phyloP scores from a whole-genome alignment of 1,140 invertebrate genomes.

The Laupala kohalensis region DNA sequence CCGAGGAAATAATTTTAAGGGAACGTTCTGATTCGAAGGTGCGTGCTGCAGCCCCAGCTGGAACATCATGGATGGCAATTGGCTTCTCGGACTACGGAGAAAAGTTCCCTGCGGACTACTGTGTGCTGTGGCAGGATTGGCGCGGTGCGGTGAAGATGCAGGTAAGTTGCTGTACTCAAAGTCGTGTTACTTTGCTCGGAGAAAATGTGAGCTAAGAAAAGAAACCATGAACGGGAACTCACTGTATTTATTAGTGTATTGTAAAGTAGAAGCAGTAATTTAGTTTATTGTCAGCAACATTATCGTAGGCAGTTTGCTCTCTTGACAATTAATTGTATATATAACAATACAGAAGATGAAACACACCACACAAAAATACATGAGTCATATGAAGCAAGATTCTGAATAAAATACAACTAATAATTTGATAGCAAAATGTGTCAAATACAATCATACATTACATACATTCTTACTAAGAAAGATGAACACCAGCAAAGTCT shows the following conservation, averaged over 20 bases:
- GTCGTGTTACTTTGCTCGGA: conserved; percentile 16
- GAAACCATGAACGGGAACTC: too few relatives aligned
- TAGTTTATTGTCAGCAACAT: not conserved
- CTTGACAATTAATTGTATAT: not conserved
- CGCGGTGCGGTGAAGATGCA: conserved; percentile 47
- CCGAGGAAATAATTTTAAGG: too few relatives aligned
- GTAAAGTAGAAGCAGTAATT: not conserved
- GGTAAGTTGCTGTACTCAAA: conserved; percentile 41
- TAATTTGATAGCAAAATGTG: not conserved
- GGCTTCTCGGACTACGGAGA: conserved; percentile 88
- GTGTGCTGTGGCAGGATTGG: conserved; percentile 64
- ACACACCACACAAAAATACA: too few relatives aligned
- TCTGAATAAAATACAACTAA: too few relatives aligned
- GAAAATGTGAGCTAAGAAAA: not conserved
- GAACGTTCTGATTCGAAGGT: too few relatives aligned
- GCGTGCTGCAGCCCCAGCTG: conserved; percentile 29
- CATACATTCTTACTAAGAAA: too few relatives aligned
- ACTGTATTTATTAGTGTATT: too few relatives aligned
- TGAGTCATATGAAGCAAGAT: too few relatives aligned
- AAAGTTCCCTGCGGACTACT: conserved; percentile 64
- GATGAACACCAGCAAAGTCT: too few relatives aligned
- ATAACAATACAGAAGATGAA: too few relatives aligned
- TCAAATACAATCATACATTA: too few relatives aligned
- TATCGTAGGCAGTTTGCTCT: not conserved
- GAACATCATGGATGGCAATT: conserved; percentile 60